phyloP scores from a whole-genome alignment of 2,888 invertebrate species.

The Nowickia ferox region DNA sequence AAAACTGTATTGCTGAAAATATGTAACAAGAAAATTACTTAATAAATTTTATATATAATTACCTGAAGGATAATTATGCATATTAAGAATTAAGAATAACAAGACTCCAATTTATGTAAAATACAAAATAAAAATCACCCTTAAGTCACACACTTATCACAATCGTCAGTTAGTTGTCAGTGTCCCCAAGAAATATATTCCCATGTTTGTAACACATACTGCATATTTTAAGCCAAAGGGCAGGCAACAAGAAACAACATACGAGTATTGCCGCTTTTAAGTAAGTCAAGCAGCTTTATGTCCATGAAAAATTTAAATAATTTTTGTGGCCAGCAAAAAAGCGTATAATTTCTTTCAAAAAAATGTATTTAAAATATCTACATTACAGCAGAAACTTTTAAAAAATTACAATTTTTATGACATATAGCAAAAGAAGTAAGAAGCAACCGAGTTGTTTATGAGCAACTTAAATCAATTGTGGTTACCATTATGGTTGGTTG shows the following conservation, averaged over 20 bases:
- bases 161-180: constrained; percentile 30
- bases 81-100: constrained; percentile 22
- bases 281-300: constrained; percentile 42
- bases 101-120: constrained; percentile 54
- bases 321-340: constrained; percentile 22
- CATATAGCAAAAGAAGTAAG: background rate
- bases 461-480: constrained; percentile 80
- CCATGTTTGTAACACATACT: constrained; percentile 22
- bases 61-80: constrained; percentile 57
- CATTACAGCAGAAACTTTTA: constrained; percentile 50
- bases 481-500: constrained; percentile 51
- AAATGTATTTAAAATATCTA: constrained; percentile 1
- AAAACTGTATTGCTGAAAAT: background rate
- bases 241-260: constrained; percentile 59
- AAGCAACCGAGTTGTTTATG: constrained; percentile 63
- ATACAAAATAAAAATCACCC: constrained; percentile 18
- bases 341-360: constrained; percentile 29
- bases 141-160: constrained; percentile 34
- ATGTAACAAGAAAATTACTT: constrained; percentile 67
- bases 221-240: constrained; percentile 52
- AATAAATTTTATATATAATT: constrained; percentile 55
- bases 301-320: constrained; percentile 35
- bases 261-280: constrained; percentile 48
- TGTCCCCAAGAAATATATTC: constrained; percentile 25
- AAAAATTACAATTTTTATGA: constrained; percentile 43